Percentiles rank a stretch among this genome's conserved stretches.
Evolutionary conservation across 2,797 vertebrate species (phyloP).

Genomic region (Hephaestus fuliginosus): DNA sequence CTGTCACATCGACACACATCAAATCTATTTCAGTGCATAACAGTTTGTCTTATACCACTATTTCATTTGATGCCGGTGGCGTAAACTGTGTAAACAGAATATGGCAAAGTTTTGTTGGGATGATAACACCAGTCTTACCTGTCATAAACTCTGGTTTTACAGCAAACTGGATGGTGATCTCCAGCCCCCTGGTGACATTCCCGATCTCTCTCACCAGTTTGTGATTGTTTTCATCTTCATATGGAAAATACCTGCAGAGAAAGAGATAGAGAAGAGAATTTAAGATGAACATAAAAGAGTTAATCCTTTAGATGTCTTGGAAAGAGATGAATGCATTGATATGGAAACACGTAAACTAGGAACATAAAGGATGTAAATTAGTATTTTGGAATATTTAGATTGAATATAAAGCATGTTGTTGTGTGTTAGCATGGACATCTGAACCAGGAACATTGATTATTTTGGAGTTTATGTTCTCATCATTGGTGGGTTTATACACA

Average conservation of each 20-base stretch:
- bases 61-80: too few relatives aligned
- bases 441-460: background rate
- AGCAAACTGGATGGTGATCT: slow-evolving; percentile 85
- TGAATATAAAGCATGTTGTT: background rate
- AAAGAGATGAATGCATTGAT: background rate
- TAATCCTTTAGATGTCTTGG: background rate
- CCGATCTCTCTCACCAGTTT: slow-evolving; percentile 80
- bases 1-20: slow-evolving; percentile 50
- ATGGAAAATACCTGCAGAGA: slow-evolving; percentile 81
- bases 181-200: slow-evolving; percentile 80
- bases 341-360: background rate
- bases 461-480: background rate
- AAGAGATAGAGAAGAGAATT: background rate
- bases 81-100: background rate
- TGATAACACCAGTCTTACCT: slow-evolving; percentile 55
- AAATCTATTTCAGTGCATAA: rapidly evolving
- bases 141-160: slow-evolving; percentile 78
- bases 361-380: background rate
- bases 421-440: background rate
- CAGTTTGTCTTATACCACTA: background rate
- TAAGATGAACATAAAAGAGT: background rate
- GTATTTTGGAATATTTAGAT: background rate
- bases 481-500: background rate
- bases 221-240: slow-evolving; percentile 76
- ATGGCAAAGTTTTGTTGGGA: background rate